Conservation (phyloP, 1,140 invertebrate genomes). For the Neuroterus valhalla region DNA sequence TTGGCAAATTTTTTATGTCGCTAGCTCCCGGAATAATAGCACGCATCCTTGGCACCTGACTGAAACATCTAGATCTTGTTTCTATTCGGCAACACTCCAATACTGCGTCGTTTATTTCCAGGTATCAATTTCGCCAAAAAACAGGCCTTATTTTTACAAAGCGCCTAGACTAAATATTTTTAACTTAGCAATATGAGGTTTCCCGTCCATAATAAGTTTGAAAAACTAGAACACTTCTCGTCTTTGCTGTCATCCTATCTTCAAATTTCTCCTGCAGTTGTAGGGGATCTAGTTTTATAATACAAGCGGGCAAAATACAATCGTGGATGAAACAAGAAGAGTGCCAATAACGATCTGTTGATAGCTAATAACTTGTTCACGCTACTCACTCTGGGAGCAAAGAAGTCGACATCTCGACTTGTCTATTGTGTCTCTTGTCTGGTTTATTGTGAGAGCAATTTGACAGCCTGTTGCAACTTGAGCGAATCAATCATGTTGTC, state of each 20-base stretch:
- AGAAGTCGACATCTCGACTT: background rate
- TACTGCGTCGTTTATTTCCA: too few relatives aligned
- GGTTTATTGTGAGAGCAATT: background rate
- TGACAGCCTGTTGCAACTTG: background rate
- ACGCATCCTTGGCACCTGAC: too few relatives aligned
- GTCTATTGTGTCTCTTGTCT: background rate
- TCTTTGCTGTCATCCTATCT: slow-evolving; percentile 29
- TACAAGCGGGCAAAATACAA: slow-evolving; percentile 22
- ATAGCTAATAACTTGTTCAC: background rate
- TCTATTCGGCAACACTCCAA: too few relatives aligned
- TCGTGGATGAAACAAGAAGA: background rate
- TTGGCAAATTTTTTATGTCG: too few relatives aligned
- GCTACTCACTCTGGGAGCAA: background rate
- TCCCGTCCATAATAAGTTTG: background rate
- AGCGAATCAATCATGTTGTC: background rate
- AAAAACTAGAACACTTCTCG: background rate
- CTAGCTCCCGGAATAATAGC: too few relatives aligned
- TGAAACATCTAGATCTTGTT: too few relatives aligned
- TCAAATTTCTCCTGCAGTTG: background rate
- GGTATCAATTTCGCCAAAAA: too few relatives aligned
- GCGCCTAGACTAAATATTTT: too few relatives aligned
- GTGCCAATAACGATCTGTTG: slow-evolving; percentile 19
- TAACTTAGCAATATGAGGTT: too few relatives aligned
- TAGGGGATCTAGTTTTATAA: slow-evolving; percentile 10
- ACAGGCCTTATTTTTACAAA: too few relatives aligned